These are phyloP conservation scores for Sepioteuthis lessoniana DNA, from an alignment of 2,888 invertebrate genomes.

Conservation along the genomic window DNA sequence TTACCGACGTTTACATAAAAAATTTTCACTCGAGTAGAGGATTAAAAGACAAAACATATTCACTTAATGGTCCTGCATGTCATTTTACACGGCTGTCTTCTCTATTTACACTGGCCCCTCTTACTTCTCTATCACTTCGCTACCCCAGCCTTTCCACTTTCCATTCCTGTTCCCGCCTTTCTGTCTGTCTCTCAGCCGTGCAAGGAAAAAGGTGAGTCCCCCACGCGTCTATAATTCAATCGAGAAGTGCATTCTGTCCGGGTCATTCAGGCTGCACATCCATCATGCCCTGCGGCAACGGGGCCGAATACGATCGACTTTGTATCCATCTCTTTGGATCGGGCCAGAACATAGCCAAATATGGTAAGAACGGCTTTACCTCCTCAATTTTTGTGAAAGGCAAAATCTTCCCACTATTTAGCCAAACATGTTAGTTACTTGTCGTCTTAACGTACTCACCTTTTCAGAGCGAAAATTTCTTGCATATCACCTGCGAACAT, in stretches of 20 bases:
- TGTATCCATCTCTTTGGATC: background rate
- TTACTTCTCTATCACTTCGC: too few species aligned
- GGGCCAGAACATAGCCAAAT: background rate
- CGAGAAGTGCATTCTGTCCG: background rate
- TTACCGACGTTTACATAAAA: too few species aligned
- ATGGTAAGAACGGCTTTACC: too few species aligned
- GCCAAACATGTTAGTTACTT: background rate
- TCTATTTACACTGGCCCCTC: background rate
- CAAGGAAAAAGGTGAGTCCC: background rate
- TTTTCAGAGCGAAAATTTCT: background rate
- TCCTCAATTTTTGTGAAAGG: background rate
- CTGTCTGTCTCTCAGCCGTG: background rate
- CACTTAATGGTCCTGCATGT: background rate
- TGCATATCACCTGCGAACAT: background rate
- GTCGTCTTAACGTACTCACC: background rate
- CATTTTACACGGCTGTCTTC: background rate
- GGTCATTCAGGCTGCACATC: background rate
- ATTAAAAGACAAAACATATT: background rate
- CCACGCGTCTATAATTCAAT: slow-evolving; percentile 23
- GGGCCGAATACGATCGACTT: background rate
- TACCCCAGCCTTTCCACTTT: too few species aligned
- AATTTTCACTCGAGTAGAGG: too few species aligned
- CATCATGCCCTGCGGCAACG: background rate
- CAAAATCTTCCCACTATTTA: background rate
- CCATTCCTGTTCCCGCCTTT: background rate